Conservation (phyloP, 2,797 vertebrate genomes). For the Diplodus sargus region DNA sequence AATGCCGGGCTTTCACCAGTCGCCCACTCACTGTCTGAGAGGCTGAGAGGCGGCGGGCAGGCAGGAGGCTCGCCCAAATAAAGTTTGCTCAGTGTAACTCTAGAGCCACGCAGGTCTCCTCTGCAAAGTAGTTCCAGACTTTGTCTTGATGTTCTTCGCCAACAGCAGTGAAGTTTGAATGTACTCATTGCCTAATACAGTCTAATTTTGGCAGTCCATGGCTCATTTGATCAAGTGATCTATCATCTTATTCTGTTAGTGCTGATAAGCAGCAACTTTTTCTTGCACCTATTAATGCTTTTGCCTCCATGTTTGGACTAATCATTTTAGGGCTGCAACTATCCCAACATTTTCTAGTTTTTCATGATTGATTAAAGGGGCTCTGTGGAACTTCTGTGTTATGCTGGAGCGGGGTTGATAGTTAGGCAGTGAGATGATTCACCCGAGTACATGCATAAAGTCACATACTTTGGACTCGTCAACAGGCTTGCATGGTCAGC, state of each 20-base stretch:
- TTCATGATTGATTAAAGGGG: background rate
- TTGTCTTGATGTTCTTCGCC: constrained; percentile 38
- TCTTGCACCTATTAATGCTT: constrained; percentile 7
- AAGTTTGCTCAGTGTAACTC: constrained; percentile 48
- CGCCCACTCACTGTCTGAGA: constrained; percentile 62
- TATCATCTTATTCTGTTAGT: background rate
- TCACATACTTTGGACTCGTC: too few relatives aligned
- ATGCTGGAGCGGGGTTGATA: too few relatives aligned
- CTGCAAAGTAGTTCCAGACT: constrained; percentile 46
- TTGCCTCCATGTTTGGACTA: background rate
- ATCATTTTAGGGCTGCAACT: background rate
- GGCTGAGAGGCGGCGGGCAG: constrained; percentile 20
- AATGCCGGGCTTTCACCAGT: constrained; percentile 61
- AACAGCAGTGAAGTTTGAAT: constrained; percentile 24
- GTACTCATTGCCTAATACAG: constrained; percentile 6
- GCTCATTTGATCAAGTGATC: constrained; percentile 13
- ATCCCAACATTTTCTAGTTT: background rate
- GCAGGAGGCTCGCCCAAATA: constrained; percentile 33
- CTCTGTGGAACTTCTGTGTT: too few relatives aligned
- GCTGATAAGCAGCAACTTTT: background rate
- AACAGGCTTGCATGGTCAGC: too few relatives aligned
- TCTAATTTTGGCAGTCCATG: constrained; percentile 11
- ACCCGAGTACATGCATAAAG: too few relatives aligned
- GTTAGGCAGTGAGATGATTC: too few relatives aligned
- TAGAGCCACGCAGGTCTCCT: constrained; percentile 39